A percentile compares a stretch with the other conserved stretches of the same genome.
phyloP scores from a whole-genome alignment of 64 coral and sea anemone species.

The Stichodactyla helianthus region DNA sequence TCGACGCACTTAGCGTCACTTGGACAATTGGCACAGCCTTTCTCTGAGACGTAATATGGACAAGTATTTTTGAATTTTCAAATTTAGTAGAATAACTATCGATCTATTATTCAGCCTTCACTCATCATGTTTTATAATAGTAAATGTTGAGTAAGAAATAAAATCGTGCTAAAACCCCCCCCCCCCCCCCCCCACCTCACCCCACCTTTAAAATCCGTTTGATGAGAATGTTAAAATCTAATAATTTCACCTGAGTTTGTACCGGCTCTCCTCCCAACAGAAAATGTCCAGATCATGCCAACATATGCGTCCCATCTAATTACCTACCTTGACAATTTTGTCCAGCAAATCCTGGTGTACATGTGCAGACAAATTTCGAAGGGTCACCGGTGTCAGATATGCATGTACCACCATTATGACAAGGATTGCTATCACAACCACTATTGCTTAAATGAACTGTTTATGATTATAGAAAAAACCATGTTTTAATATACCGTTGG shows the following conservation, averaged over 20 bases:
- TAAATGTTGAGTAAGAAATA: too few relatives aligned
- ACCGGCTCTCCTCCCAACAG: too few relatives aligned
- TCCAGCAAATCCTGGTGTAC: constrained; percentile 49
- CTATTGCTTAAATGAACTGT: constrained; percentile 28
- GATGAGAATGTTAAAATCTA: too few relatives aligned
- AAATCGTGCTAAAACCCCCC: too few relatives aligned
- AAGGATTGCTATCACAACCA: constrained; percentile 67
- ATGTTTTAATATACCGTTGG: too few relatives aligned
- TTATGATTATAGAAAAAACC: background rate
- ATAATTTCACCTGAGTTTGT: too few relatives aligned
- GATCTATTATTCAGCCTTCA: background rate
- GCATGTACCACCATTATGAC: constrained; percentile 65
- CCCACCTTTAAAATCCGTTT: too few relatives aligned
- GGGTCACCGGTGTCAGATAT: constrained; percentile 43
- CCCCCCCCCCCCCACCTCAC: too few relatives aligned
- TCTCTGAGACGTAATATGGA: constrained; percentile 28
- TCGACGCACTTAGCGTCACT: constrained; percentile 30
- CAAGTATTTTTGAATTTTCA: background rate
- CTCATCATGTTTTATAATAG: too few relatives aligned
- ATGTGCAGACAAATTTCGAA: constrained; percentile 56
- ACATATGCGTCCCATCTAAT: too few relatives aligned
- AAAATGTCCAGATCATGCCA: too few relatives aligned
- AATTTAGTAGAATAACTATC: background rate
- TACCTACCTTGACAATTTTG: constrained; percentile 52
- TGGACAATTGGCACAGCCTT: constrained; percentile 52